Conservation (phyloP, 2,113 vertebrate species). For the Hypocryptadius cinnamomeus region DNA sequence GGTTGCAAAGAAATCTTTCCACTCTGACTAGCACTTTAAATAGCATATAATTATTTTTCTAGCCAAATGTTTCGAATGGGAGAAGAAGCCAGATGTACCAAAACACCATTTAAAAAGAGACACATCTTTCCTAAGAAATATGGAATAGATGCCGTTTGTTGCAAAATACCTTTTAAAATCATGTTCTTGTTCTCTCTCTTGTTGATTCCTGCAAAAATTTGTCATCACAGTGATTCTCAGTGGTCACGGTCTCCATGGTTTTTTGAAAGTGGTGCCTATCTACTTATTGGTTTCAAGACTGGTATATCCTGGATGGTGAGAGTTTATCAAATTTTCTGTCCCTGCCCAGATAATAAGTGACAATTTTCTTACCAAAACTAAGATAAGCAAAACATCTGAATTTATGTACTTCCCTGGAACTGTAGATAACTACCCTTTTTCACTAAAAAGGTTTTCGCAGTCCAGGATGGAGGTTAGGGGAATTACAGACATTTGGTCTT, state of each 20-base stretch:
- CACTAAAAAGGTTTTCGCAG: background rate
- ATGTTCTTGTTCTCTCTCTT: background rate
- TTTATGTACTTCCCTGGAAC: background rate
- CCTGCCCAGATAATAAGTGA: background rate
- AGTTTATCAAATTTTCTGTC: background rate
- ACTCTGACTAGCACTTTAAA: background rate
- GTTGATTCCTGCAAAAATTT: background rate
- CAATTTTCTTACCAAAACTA: background rate
- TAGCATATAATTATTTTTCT: background rate
- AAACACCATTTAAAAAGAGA: background rate
- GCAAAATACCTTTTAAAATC: background rate
- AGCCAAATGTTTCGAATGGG: background rate
- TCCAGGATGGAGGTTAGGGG: background rate
- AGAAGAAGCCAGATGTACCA: background rate
- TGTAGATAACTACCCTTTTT: background rate
- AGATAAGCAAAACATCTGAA: background rate
- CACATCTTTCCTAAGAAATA: background rate
- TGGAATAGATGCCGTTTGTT: background rate
- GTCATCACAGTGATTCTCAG: background rate
- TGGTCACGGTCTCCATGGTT: background rate
- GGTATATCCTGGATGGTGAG: background rate
- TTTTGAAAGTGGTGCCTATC: background rate
- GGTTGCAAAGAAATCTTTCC: background rate
- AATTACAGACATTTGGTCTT: background rate
- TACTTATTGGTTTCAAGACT: background rate